Percentiles rank a stretch among this genome's conserved stretches.
phyloP scores from a whole-genome alignment of 2,888 invertebrate species.

The Scrobipalpa atriplicella region DNA sequence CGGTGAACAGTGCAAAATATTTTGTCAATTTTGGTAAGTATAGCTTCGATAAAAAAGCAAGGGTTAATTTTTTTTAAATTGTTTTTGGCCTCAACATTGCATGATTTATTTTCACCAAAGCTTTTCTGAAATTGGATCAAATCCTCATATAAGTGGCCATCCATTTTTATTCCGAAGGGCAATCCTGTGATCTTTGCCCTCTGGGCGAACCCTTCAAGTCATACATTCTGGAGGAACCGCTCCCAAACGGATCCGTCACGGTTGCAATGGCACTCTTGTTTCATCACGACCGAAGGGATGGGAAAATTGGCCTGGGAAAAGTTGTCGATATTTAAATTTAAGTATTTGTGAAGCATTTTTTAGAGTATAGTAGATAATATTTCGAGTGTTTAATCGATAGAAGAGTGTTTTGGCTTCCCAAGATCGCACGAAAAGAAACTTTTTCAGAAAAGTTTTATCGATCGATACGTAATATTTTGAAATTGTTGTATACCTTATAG shows the following conservation, averaged over 20 bases:
- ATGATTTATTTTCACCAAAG: neutral
- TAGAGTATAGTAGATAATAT: no score
- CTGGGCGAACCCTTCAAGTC: slow-evolving; percentile 51
- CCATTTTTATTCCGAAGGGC: slow-evolving; percentile 30
- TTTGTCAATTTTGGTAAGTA: no score
- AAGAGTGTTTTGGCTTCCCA: no score
- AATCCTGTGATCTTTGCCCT: slow-evolving; percentile 51
- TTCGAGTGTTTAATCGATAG: no score
- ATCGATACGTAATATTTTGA: no score
- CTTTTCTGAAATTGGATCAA: neutral
- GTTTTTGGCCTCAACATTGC: neutral
- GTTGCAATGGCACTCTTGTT: slow-evolving; percentile 61
- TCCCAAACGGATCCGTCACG: slow-evolving; percentile 71
- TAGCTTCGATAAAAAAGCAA: no score
- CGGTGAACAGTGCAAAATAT: no score
- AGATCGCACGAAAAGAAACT: no score
- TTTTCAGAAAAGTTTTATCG: no score
- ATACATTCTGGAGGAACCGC: slow-evolving; percentile 50
- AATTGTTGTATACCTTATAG: no score
- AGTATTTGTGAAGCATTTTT: no score
- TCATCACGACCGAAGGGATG: slow-evolving; percentile 46
- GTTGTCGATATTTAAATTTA: slow-evolving; percentile 14
- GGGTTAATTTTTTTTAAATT: no score
- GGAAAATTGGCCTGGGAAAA: slow-evolving; percentile 12
- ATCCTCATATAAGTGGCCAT: slow-evolving; percentile 25